A percentile compares a stretch with the other conserved stretches of the same genome.
phyloP scores from a whole-genome alignment of 2,888 invertebrate genomes.

The Trachelus troglodyta region DNA sequence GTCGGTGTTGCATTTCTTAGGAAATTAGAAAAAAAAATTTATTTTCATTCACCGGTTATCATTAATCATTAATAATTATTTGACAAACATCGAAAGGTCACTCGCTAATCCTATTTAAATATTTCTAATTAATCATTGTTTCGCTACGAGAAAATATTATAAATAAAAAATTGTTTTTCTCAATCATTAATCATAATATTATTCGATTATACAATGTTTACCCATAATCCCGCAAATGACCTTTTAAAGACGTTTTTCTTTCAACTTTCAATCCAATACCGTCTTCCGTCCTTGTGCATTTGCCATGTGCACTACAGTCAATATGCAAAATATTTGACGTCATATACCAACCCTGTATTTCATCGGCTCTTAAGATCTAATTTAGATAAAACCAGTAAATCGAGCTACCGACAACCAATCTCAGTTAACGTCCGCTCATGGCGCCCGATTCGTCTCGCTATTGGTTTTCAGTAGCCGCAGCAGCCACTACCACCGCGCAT shows the following conservation, averaged over 20 bases:
- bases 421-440: neutral
- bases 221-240: neutral
- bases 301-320: neutral
- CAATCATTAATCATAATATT: too few relatives aligned
- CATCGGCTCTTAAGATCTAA: constrained; percentile 60
- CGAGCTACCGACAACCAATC: constrained; percentile 27
- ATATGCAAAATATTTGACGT: neutral
- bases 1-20: constrained; percentile 17
- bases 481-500: neutral
- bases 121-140: neutral
- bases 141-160: too few relatives aligned
- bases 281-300: neutral
- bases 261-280: neutral
- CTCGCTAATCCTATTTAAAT: neutral
- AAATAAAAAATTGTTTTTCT: too few relatives aligned
- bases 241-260: neutral
- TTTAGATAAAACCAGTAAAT: constrained; percentile 57
- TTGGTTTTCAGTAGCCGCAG: neutral
- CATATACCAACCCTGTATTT: constrained; percentile 14
- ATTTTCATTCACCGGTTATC: neutral
- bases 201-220: neutral
- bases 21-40: constrained; percentile 20
- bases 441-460: neutral
- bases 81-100: neutral
- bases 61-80: constrained; percentile 7